These are phyloP conservation scores for Syrista parreyssii DNA, from an alignment of 2,888 invertebrate species.

Conservation along the genomic window DNA sequence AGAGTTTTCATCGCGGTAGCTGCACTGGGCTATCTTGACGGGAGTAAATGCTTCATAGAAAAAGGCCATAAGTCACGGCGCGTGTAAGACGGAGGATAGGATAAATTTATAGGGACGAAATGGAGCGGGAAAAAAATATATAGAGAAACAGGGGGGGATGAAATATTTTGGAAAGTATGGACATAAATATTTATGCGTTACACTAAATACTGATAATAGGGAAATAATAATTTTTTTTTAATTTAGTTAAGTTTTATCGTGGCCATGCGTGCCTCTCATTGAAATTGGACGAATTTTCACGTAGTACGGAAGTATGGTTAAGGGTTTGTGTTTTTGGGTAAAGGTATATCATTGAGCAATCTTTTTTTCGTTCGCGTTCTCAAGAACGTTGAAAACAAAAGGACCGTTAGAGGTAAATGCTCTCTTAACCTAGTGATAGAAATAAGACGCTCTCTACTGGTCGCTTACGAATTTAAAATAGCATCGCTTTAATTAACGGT, in stretches of 20 bases:
- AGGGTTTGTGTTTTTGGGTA: neutral
- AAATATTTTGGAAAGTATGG: neutral
- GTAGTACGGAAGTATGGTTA: neutral
- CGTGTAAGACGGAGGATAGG: slow-evolving; percentile 5
- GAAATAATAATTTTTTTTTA: too few species aligned
- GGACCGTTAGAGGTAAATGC: neutral
- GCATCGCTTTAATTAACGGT: neutral
- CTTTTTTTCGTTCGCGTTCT: neutral
- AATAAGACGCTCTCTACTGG: neutral
- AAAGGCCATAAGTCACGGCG: slow-evolving; percentile 12
- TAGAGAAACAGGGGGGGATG: neutral
- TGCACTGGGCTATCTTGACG: neutral
- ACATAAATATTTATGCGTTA: too few species aligned
- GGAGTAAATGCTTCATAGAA: slow-evolving; percentile 1
- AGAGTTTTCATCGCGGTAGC: slow-evolving; percentile 22
- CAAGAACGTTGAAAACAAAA: too few species aligned
- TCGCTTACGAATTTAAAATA: neutral
- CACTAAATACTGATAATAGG: too few species aligned
- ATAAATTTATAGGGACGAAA: neutral
- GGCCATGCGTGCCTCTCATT: neutral
- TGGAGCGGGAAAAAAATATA: neutral
- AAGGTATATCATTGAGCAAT: neutral
- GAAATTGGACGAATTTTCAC: too few species aligned
- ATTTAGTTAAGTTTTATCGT: too few species aligned
- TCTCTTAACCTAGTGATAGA: neutral